Conservation (phyloP, 2,888 invertebrate species). For the Habrosyne pyritoides region DNA sequence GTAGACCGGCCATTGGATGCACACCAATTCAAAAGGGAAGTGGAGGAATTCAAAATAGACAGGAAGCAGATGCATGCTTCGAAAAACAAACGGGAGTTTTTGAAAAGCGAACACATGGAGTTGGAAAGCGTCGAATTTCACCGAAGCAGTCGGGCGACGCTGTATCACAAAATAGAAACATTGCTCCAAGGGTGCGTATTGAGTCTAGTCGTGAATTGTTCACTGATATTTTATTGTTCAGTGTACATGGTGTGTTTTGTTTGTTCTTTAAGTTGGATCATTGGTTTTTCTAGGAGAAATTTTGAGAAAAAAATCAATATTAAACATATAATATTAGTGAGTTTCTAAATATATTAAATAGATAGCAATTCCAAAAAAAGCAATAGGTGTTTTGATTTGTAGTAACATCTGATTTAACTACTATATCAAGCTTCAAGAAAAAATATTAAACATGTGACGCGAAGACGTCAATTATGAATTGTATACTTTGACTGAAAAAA, state of each 20-base stretch:
- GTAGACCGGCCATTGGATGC: conserved; percentile 37
- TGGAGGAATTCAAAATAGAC: conserved; percentile 63
- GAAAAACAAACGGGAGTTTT: conserved; percentile 64
- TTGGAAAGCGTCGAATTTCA: conserved; percentile 78
- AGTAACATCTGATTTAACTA: no score
- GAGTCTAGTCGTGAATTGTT: not conserved
- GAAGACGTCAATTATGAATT: no score
- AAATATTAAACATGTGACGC: no score
- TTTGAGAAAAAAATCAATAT: no score
- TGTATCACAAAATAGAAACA: conserved; percentile 86
- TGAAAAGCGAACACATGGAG: conserved; percentile 59
- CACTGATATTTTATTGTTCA: not conserved
- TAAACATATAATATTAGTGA: no score
- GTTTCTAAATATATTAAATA: no score
- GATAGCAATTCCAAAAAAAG: no score
- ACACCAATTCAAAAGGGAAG: conserved; percentile 47
- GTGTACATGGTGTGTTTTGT: not conserved
- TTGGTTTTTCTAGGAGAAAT: no score
- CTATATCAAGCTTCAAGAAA: no score
- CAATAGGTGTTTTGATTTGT: no score
- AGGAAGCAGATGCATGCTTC: conserved; percentile 74
- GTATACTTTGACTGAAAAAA: no score
- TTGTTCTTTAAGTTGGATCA: no score
- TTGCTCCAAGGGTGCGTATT: conserved; percentile 85
- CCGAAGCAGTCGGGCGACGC: conserved; percentile 84